Evolutionary conservation across 2,113 vertebrate species (phyloP).

Genomic region (Labrus mixtus): DNA sequence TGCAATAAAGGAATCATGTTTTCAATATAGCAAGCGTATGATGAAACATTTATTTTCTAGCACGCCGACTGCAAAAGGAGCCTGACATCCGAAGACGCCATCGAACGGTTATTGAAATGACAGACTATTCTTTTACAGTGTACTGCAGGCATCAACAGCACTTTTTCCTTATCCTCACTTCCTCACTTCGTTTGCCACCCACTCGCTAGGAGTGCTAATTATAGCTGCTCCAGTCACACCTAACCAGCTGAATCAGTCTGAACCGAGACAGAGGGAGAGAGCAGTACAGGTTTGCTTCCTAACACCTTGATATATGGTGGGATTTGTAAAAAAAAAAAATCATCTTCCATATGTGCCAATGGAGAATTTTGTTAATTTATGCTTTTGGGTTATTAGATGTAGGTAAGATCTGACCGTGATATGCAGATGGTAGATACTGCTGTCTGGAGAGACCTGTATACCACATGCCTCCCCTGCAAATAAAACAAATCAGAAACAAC

Average conservation of each 20-base stretch:
- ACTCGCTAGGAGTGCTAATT: slow-evolving; percentile 72
- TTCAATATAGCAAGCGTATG: background rate
- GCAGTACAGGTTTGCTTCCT: slow-evolving; percentile 14
- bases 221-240: slow-evolving; percentile 78
- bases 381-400: background rate
- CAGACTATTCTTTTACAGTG: slow-evolving; percentile 44
- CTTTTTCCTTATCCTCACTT: slow-evolving; percentile 42
- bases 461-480: background rate
- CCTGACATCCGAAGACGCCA: slow-evolving; percentile 25
- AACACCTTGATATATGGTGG: slow-evolving; percentile 14
- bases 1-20: background rate
- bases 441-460: background rate
- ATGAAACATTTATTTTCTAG: slow-evolving; percentile 13
- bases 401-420: background rate
- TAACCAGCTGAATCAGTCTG: slow-evolving; percentile 67
- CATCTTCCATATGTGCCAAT: background rate
- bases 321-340: background rate
- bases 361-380: background rate
- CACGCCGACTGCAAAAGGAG: slow-evolving; percentile 11
- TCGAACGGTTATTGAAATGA: slow-evolving; percentile 31
- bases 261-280: slow-evolving; percentile 33
- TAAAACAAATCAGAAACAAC: background rate
- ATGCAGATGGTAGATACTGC: background rate
- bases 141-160: slow-evolving; percentile 57
- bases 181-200: slow-evolving; percentile 73